Evolutionary conservation across 2,888 invertebrate genomes (phyloP), one percentile per base, ranked within the genome.

Genomic region (Lycocerus yunnanus): DNA sequence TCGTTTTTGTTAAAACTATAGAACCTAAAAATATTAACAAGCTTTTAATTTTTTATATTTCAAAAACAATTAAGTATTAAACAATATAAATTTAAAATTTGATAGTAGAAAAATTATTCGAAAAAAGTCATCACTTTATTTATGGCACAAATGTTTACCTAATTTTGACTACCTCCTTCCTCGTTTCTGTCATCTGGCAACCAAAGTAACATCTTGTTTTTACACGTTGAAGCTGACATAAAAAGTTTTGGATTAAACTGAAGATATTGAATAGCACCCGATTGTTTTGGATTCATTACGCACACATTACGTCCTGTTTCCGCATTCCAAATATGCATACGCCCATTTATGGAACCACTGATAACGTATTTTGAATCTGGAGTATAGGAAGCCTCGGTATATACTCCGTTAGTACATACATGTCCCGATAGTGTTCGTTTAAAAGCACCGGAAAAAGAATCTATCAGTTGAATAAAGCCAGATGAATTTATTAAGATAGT

Each of bases 201-300:
- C 96, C 96, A 97, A 86, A 96, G 96, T 68, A 95, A 97, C 97
- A 99, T 97, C 1, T 1, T 8, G 86, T 98, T 98, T 66, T 96
- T 96, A 86, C 98, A 98, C n/a, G 98, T 98, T n/a, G 98, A 97
- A 13, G 97, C 98, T 77, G 99, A 88, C 96, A 99, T 97, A 98
- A 98, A 98, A 85, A 95, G 97, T 86, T 98, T 98, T 1, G 99
- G 99, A 89, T 98, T 99, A 85, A 99, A 99, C 85, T 98, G 97
- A 73, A 98, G 96, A 88, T 98, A 98, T 85, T 98, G 98, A 20
- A 99, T 97, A 0, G 98, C 97, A 0, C 95, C 97, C 1, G 97
- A 96, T 87, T 98, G 98, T 85, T 98, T 97, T 13, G 96, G 96
- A 86, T 94, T 95, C 15, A 97, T 88, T 9, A 95, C 95, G 86